These are phyloP conservation scores for Microchirus variegatus DNA, from an alignment of 2,797 vertebrate genomes.

Conservation along the genomic window DNA sequence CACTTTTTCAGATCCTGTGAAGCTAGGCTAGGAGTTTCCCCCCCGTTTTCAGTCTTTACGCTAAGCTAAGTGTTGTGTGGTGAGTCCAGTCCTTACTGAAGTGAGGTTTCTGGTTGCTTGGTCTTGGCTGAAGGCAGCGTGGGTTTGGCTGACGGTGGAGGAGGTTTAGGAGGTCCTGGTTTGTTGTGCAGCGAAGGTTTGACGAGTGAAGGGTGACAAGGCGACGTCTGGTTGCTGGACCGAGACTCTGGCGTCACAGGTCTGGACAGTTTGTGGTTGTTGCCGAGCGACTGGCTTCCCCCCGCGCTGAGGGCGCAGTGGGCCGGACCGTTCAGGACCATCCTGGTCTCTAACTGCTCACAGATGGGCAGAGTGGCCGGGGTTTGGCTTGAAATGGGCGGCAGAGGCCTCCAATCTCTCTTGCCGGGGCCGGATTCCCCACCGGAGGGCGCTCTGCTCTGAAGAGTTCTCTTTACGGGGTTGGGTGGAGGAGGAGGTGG, in stretches of 20 bases:
- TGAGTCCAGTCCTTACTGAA: conserved; percentile 87
- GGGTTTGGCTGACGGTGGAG: conserved; percentile 59
- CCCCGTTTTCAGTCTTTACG: too few species aligned
- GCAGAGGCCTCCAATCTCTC: conserved; percentile 33
- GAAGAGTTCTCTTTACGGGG: conserved; percentile 25
- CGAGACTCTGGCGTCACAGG: background rate
- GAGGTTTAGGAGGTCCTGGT: conserved; percentile 66
- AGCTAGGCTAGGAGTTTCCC: too few species aligned
- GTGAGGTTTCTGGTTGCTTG: conserved; percentile 57
- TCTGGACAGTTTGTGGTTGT: conserved; percentile 51
- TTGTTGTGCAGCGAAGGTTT: conserved; percentile 50
- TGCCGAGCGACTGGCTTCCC: conserved; percentile 36
- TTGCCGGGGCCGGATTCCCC: background rate
- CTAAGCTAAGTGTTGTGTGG: background rate
- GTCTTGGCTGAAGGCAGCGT: conserved; percentile 49
- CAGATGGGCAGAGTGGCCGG: conserved; percentile 68
- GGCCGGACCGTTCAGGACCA: conserved; percentile 48
- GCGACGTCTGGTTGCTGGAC: background rate
- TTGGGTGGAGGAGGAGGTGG: conserved; percentile 37
- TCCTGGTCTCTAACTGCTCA: conserved; percentile 71
- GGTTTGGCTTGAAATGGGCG: background rate
- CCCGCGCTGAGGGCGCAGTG: conserved; percentile 37
- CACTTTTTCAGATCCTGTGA: too few species aligned
- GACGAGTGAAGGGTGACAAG: conserved; percentile 6
- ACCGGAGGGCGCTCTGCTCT: background rate